Base-by-base conservation (phyloP, 2,888 invertebrate species). In the Chalcis sispes region DNA sequence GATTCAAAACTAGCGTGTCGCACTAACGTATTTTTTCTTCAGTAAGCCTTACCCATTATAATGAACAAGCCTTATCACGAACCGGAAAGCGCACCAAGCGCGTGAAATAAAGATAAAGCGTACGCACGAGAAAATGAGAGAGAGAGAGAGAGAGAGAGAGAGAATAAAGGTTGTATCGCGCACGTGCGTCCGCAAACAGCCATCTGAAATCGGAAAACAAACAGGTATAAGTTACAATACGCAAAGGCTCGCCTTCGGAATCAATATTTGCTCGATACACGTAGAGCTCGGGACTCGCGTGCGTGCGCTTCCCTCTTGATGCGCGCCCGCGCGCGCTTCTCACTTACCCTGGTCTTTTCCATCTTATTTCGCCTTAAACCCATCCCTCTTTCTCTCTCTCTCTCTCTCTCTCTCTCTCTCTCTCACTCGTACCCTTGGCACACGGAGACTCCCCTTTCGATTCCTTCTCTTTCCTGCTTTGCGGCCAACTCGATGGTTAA, bases 241-340 rank as follows among this genome's bases (percentile, higher is more conserved):
- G n/a, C n/a, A n/a, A n/a, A n/a, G n/a, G 40, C 56, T 27, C 42
- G 29, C 54, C 62, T 59, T 66, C 56, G 20, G 65, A 76, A 77
- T 77, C 76, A 72, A 77, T 77, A 77, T 77, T 72, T 77, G 76
- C 76, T 77, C 76, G 76, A 77, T 77, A 70, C 67, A 40, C 62
- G 13, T n/a, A n/a, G n/a, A n/a, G n/a, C n/a, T n/a, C n/a, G n/a
- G n/a, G n/a, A n/a, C n/a, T n/a, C n/a, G n/a, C 32, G 29, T 54
- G 32, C 50, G n/a, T 61, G 32, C 23, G 36, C 59, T 58, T 10
- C 65, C 13, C 25, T 46, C 40, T 32, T 32, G 58, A 61, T 40
- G 42, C 61, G 32, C 10, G 7, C 64, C 64, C 18, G 27, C n/a
- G 15, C 40, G 25, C 65, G n/a, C 52, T 13, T 36, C 36, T 36